Evolutionary conservation across 2,113 vertebrate species (phyloP).

Genomic region (Toxotes chatareus): DNA sequence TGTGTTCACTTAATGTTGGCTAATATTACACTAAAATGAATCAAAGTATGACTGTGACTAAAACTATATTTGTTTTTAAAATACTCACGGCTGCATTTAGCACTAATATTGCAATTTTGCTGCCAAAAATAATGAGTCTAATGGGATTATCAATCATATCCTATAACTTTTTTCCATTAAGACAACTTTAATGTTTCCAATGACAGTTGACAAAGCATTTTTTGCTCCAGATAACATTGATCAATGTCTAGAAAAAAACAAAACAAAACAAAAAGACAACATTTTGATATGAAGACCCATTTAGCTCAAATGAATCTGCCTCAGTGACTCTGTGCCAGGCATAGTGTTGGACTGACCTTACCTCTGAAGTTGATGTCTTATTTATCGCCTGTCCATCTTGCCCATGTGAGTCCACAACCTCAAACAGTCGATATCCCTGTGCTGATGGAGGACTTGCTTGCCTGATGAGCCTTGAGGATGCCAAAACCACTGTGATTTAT

Average conservation of each 20-base stretch:
- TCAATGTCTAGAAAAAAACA: not conserved
- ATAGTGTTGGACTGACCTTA: slow-evolving; percentile 56
- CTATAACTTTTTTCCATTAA: too few species aligned
- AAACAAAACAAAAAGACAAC: not conserved
- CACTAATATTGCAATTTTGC: not conserved
- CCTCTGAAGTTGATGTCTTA: slow-evolving; percentile 70
- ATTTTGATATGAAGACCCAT: not conserved
- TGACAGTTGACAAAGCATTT: not conserved
- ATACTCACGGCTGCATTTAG: not conserved
- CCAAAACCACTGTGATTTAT: slow-evolving; percentile 44
- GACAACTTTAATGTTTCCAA: not conserved
- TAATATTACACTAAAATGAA: not conserved
- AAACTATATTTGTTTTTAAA: not conserved
- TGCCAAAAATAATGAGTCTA: not conserved
- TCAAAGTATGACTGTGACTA: not conserved
- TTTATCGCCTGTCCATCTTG: slow-evolving; percentile 68
- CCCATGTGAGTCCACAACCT: slow-evolving; percentile 45
- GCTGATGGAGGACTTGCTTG: slow-evolving; percentile 31
- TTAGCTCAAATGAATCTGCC: not conserved
- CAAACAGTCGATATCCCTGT: slow-evolving; percentile 29
- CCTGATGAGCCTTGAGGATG: slow-evolving; percentile 29
- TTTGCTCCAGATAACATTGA: not conserved
- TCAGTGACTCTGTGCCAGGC: not conserved
- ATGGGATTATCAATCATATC: not conserved
- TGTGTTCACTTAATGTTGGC: not conserved